Conservation (phyloP, 2,113 vertebrate species). For the Nothoprocta pentlandii region DNA sequence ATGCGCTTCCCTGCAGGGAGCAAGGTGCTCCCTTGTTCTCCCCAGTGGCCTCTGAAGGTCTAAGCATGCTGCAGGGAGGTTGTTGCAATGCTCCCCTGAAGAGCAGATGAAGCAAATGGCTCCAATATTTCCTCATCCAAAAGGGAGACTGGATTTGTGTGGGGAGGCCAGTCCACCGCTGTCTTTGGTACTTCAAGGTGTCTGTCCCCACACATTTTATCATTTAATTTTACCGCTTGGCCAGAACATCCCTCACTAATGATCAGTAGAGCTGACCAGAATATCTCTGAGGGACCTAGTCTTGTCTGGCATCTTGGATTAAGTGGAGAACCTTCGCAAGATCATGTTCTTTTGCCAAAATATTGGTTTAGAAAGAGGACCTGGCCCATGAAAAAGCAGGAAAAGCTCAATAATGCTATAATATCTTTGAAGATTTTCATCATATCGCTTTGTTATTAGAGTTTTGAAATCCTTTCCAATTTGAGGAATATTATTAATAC, state of each 20-base stretch:
- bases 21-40: background rate
- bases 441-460: background rate
- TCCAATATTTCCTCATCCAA: background rate
- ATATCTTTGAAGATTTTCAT: background rate
- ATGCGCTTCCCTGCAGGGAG: background rate
- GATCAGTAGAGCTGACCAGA: background rate
- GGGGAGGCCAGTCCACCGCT: too few species aligned
- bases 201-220: background rate
- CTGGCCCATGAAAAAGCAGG: background rate
- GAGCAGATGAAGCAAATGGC: background rate
- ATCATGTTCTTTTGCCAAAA: background rate
- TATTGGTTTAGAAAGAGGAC: background rate
- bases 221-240: accelerated
- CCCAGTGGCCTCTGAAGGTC: background rate
- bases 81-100: background rate
- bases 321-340: background rate
- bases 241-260: background rate
- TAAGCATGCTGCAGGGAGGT: background rate
- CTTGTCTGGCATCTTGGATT: background rate
- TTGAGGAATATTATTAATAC: background rate
- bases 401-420: background rate
- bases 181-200: background rate
- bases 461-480: background rate
- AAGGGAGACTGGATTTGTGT: background rate
- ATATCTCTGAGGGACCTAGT: background rate